Evolutionary conservation across 1,140 invertebrate genomes (phyloP), one percentile per base, ranked within the genome.

Genomic region (Trichonephila clavata): DNA sequence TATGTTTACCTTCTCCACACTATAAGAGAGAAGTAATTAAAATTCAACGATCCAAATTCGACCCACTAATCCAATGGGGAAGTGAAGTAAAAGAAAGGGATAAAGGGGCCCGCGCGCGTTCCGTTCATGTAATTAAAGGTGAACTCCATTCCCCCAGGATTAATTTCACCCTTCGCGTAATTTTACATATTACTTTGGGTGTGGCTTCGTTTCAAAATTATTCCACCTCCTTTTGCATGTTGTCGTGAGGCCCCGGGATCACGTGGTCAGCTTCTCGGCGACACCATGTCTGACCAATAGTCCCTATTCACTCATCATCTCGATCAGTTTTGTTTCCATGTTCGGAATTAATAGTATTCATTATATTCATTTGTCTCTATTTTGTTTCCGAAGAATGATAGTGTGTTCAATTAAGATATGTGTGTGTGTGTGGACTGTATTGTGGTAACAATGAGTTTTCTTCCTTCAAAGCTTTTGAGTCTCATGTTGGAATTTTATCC

Each of bases 151-250:
- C 71, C 71, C 71, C 71, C 71, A 39, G 71, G 71, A 77, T 77
- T 77, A 77, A 77, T 77, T 77, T 77, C 71, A 77, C 71, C 32
- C 71, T 77, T 77, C 71, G 32, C 27, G 71, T 77, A 77, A 77
- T 77, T 77, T 77, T 77, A 77, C 71, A 77, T 39, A 77, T 77
- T 77, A 77, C 71, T 77, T 77, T 77, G 71, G 71, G 71, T 77
- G 71, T 77, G 71, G 71, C 71, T 39, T 32, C 71, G 7, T 39
- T 39, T 77, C 32, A 39, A 77, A 77, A 77, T 39, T 77, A 39
- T 77, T 77, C 71, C 71, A 77, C 71, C 71, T 77, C 27, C 71
- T 77, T 77, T 32, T 7, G 71, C 71, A 32, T 77, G 71, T 39
- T 77, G 27, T 77, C 71, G 71, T 18, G 32, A 77, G 32, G 27